These are phyloP conservation scores for Pardalotus punctatus DNA, from an alignment of 2,113 vertebrate genomes.

Conservation along the genomic window DNA sequence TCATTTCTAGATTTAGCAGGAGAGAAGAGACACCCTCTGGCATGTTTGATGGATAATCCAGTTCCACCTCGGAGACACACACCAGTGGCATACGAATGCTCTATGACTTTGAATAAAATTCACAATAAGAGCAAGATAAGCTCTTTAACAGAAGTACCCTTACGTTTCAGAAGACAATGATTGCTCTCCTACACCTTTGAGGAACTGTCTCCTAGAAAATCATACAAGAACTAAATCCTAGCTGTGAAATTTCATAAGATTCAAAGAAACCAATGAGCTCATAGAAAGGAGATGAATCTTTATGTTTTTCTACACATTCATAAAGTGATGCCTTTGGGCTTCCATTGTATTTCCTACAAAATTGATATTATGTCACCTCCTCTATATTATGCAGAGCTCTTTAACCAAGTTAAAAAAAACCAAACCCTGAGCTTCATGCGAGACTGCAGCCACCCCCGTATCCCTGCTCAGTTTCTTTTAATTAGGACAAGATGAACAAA, in stretches of 20 bases:
- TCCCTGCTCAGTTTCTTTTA: background rate
- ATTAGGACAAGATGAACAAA: background rate
- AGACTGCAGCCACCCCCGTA: background rate
- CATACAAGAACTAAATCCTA: background rate
- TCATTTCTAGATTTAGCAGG: background rate
- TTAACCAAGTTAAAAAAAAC: background rate
- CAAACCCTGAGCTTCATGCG: background rate
- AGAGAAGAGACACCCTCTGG: conserved; percentile 21
- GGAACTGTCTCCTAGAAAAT: background rate
- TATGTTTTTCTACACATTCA: background rate
- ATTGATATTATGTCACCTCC: background rate
- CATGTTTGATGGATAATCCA: background rate
- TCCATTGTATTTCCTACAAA: background rate
- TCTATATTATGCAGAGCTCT: background rate
- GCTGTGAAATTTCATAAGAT: background rate
- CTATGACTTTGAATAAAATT: background rate
- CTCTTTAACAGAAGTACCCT: background rate
- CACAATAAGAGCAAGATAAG: background rate
- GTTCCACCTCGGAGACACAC: background rate
- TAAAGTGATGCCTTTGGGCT: background rate
- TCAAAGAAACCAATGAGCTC: background rate
- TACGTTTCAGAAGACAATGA: background rate
- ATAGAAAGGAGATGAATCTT: background rate
- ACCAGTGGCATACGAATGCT: background rate
- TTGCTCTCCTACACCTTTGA: background rate